Evolutionary conservation across 2,797 vertebrate genomes (phyloP).

Genomic region (Zalophus californianus): DNA sequence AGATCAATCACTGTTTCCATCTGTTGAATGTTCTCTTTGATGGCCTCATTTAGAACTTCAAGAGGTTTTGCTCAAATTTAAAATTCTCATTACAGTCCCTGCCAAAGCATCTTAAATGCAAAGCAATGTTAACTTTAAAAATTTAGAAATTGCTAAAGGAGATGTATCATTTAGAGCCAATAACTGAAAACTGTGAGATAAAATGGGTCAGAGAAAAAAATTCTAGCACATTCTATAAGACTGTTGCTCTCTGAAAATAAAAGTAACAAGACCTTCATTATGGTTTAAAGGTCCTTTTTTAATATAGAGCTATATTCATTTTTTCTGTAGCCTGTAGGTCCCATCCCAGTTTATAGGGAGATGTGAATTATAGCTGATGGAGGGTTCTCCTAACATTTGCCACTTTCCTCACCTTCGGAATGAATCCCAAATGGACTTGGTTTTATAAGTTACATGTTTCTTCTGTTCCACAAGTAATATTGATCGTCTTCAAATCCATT

Average conservation of each 20-base stretch:
- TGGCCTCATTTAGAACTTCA: constrained; percentile 74
- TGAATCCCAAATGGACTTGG: constrained; percentile 56
- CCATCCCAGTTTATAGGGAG: constrained; percentile 20
- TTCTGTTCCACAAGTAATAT: constrained; percentile 61
- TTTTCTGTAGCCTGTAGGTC: constrained; percentile 9
- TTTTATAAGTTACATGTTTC: constrained; percentile 68
- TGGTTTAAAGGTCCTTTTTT: constrained; percentile 53
- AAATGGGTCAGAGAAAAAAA: constrained; percentile 24
- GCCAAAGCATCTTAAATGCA: constrained; percentile 77
- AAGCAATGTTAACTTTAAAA: constrained; percentile 78
- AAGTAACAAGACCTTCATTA: constrained; percentile 56
- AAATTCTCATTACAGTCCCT: constrained; percentile 75
- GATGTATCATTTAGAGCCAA: constrained; percentile 49
- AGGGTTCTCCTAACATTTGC: constrained; percentile 59
- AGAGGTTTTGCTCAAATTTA: constrained; percentile 63
- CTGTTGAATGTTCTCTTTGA: constrained; percentile 81
- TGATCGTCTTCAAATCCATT: constrained; percentile 57
- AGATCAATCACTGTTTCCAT: constrained; percentile 78
- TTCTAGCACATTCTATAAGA: constrained; percentile 52
- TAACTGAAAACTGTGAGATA: constrained; percentile 49
- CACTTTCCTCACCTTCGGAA: constrained; percentile 57
- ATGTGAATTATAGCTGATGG: constrained; percentile 29
- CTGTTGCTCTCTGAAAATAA: constrained; percentile 62
- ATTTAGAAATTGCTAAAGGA: constrained; percentile 55
- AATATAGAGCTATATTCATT: not conserved